A percentile compares a stretch with the other conserved stretches of the same genome.
Conservation (phyloP, 2,113 vertebrate genomes). For the Grallaria varia region DNA sequence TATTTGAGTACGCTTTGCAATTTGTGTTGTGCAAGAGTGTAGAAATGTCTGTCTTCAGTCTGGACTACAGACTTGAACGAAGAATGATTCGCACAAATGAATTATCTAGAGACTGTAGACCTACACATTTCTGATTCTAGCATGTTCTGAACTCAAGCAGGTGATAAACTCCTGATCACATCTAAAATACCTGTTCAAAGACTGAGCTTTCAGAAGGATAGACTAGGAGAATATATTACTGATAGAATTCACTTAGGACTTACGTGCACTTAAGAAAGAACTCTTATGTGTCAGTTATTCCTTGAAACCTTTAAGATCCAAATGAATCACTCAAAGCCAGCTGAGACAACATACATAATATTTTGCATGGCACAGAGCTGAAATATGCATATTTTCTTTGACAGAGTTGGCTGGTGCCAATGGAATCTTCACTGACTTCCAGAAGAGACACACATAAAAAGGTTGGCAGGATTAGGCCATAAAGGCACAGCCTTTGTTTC, state of each 20-base stretch:
- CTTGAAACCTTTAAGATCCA: background rate
- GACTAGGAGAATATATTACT: background rate
- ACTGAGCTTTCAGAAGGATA: background rate
- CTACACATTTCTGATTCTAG: background rate
- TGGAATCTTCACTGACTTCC: background rate
- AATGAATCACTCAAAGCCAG: background rate
- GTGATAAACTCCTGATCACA: background rate
- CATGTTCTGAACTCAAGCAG: background rate
- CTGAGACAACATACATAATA: background rate
- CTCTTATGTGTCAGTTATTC: background rate
- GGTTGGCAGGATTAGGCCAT: background rate
- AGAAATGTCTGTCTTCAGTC: background rate
- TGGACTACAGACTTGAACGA: background rate
- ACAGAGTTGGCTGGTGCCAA: background rate
- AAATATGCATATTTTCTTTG: background rate
- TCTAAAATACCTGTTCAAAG: background rate
- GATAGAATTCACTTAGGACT: background rate
- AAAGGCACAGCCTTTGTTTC: background rate
- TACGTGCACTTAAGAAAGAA: background rate
- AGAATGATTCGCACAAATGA: background rate
- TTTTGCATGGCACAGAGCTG: background rate
- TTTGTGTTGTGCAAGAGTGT: background rate
- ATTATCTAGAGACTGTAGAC: background rate
- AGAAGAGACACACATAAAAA: background rate
- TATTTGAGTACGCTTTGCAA: background rate